These are phyloP conservation scores for Drosophila lacertosa DNA, from an alignment of 1,140 invertebrate genomes.

Conservation along the genomic window DNA sequence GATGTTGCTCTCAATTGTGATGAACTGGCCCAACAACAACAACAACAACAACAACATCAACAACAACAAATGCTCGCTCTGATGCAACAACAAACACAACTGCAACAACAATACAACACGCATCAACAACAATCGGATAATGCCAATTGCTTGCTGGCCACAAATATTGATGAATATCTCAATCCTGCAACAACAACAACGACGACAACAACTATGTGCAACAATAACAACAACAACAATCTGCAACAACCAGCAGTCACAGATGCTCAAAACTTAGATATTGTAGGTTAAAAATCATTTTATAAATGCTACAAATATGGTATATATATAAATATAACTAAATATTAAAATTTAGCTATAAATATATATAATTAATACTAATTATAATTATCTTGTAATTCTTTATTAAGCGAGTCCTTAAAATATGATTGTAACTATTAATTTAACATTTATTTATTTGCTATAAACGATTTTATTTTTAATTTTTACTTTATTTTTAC, in stretches of 20 bases:
- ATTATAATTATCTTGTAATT: conserved; percentile 24
- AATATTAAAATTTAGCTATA: conserved; percentile 25
- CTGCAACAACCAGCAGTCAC: conserved; percentile 75
- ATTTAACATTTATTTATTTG: conserved; percentile 46
- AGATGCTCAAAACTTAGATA: conserved; percentile 84
- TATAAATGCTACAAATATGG: conserved; percentile 70
- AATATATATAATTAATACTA: conserved; percentile 30
- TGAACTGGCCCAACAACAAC: conserved; percentile 41
- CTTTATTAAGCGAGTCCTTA: conserved; percentile 41
- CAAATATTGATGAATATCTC: conserved; percentile 47
- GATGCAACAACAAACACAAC: conserved; percentile 80
- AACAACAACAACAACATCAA: conserved; percentile 67
- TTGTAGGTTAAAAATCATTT: conserved; percentile 79
- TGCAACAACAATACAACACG: conserved; percentile 78
- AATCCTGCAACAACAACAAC: conserved; percentile 46
- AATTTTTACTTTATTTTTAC: conserved; percentile 28
- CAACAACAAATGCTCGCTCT: conserved; percentile 78
- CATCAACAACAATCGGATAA: conserved; percentile 55
- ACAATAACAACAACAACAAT: conserved; percentile 48
- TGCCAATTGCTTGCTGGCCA: conserved; percentile 32
- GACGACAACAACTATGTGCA: conserved; percentile 1
- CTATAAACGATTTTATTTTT: conserved; percentile 6
- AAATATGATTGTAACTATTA: conserved; percentile 29
- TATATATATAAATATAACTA: conserved; percentile 48
- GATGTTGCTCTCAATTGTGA: conserved; percentile 39